Base-by-base conservation (phyloP, 2,888 invertebrate species). In the Seladonia tumulorum region DNA sequence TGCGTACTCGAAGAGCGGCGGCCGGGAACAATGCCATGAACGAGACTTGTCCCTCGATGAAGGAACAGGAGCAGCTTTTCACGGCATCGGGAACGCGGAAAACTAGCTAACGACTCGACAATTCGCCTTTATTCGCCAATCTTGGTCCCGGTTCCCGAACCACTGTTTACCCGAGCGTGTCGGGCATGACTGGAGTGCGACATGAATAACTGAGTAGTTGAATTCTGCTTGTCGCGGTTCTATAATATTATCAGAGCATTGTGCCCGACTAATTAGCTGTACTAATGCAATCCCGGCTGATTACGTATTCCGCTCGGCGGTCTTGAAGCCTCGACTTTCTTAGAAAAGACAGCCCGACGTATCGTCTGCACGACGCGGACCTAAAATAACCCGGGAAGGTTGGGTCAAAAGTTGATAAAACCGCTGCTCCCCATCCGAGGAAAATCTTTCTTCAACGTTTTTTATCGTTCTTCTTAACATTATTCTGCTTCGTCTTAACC, bases 181-280 rank as follows among this genome's bases (percentile, higher is more conserved):
- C 91, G 92, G 90, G 93, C 94, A 94, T 93, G 94, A 93, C 93
- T 92, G 88, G 92, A 92, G 92, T 93, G 92, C 94, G 94, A 93
- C 94, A 93, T 93, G 94, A 94, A 94, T 95, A 94, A 94, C 94
- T 93, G 94, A 94, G 93, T 91, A 93, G 94, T 92, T 91, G 92
- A 91, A 92, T 93, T 90, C 87, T 82, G 77, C 73, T 75, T 83
- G 86, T 86, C 91, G 91, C 91, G 88, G 89, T 86, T 89, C 93
- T 92, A 92, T 94, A 94, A 94, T 94, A 94, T 95, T 94, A 94
- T 95, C 95, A 94, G 93, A 92, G 94, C 94, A 95, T 95, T 95
- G 95, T 94, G 90, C 94, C 91, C 91, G 92, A 91, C 92, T 94
- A 95, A 95, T 95, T 94, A 94, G 93, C 93, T 92, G 92, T 92